Conservation (phyloP, 2,888 invertebrate species). For the Lasius platythorax region DNA sequence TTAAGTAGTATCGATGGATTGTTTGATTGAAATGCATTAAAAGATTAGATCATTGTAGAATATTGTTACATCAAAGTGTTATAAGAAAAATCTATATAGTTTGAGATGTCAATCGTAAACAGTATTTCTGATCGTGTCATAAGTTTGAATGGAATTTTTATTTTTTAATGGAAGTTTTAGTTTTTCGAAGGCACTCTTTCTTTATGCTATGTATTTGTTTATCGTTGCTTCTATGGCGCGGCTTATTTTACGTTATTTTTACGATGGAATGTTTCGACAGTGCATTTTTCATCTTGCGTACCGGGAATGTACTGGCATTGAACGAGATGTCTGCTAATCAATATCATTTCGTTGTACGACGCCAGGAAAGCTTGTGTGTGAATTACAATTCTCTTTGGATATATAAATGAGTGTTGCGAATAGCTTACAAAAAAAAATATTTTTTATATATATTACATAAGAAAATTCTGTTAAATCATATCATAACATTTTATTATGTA, state of each 20-base stretch:
- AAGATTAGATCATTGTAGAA: not conserved
- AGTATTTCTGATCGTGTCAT: not conserved
- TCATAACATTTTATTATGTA: not conserved
- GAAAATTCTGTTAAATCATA: not conserved
- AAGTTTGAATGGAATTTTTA: not conserved
- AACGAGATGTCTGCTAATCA: not conserved
- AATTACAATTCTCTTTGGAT: not conserved
- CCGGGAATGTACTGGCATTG: not conserved
- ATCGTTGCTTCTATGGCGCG: not conserved
- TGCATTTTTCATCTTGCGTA: constrained; percentile 8
- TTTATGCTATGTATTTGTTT: not conserved
- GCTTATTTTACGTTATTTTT: constrained; percentile 22
- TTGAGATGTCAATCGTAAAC: not conserved
- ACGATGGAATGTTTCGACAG: not conserved
- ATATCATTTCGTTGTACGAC: not conserved
- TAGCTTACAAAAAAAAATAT: not conserved
- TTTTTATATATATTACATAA: not conserved
- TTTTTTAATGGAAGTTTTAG: not conserved
- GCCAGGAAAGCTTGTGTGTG: not conserved
- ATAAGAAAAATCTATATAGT: not conserved
- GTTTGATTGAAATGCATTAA: not conserved
- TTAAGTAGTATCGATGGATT: not conserved
- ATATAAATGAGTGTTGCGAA: not conserved
- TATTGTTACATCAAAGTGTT: not conserved
- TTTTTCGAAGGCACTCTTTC: not conserved